Percentiles rank a stretch among this genome's conserved stretches.
Evolutionary conservation across 1,140 invertebrate species (phyloP).

Genomic region (Mizuhopecten yessoensis): DNA sequence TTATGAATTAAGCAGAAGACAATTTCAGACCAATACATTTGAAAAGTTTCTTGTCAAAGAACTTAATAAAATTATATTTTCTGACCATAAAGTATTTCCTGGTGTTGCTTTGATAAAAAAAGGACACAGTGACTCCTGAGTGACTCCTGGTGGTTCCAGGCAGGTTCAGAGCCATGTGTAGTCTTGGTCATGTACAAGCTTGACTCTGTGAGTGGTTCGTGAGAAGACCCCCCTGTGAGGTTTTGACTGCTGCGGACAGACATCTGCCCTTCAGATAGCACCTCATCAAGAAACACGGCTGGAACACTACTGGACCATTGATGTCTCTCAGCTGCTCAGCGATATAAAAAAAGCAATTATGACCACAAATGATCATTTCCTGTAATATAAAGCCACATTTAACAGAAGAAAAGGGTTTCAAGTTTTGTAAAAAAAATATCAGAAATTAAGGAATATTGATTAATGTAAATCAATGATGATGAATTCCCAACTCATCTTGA

Average conservation of each 20-base stretch:
- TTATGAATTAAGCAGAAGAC: background rate
- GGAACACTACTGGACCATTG: background rate
- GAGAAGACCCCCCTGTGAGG: background rate
- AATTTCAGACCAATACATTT: background rate
- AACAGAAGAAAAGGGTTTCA: background rate
- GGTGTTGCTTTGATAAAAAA: background rate
- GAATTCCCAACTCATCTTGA: background rate
- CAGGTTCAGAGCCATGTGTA: slow-evolving; percentile 13
- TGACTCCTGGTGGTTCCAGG: background rate
- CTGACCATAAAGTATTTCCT: background rate
- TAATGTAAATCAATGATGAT: background rate
- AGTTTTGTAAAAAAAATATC: background rate
- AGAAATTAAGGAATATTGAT: background rate
- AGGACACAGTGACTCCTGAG: no score
- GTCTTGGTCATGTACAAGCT: slow-evolving; percentile 30
- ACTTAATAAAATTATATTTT: background rate
- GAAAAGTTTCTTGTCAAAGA: background rate
- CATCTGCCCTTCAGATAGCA: slow-evolving; percentile 24
- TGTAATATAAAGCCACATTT: background rate
- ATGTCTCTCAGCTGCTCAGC: background rate
- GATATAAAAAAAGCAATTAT: slow-evolving; percentile 13
- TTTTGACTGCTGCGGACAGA: background rate
- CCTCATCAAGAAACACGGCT: background rate
- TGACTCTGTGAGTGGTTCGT: background rate
- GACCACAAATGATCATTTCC: slow-evolving; percentile 8